Base-by-base conservation (phyloP, 2,888 invertebrate species). In the Coenonympha glycerion region DNA sequence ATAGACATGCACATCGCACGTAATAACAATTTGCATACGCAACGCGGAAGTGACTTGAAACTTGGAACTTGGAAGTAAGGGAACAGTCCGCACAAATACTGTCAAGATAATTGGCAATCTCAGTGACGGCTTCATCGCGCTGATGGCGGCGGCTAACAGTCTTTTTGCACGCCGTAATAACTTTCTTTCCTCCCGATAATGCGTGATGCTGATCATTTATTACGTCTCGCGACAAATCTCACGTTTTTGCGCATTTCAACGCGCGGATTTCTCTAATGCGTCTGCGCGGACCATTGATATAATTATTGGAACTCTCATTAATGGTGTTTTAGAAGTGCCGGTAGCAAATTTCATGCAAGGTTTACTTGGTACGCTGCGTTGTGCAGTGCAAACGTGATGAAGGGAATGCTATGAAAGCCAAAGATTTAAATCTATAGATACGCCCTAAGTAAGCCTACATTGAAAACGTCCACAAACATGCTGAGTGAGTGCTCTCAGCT, bases 111-210 rank as follows among this genome's bases (percentile, higher is more conserved):
- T 62, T 62, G 60, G 56, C 64, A 65, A 62, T 57, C 50, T 55
- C 54, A 49, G 54, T 68, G 71, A 77, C 70, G 65, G 66, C 74
- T 79, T 69, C 73, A 75, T 76, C 67, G 57, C 53, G 55, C 52
- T 66, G 68, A 73, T 73, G 69, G 64, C 58, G 62, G 60, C 60
- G 59, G 52, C 68, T 74, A 73, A 71, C 62, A 60, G 61, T 59
- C 68, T 73, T 73, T 71, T 71, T 72, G 68, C 64, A 49, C 53
- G 47, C 41, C 53, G 52, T 65, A 66, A 66, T 68, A 64, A 66
- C 68, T 68, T 69, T 66, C 63, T 63, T 64, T 68, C 64, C 66
- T 64, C 60, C 61, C 56, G 52, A 37, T 55, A 57, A 57, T 55
- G 58, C 55, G 49, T 55, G 49, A 55, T 52, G 46, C 51, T 49